phyloP scores from a whole-genome alignment of 1,140 invertebrate species.

The Bombus cullumanus region DNA sequence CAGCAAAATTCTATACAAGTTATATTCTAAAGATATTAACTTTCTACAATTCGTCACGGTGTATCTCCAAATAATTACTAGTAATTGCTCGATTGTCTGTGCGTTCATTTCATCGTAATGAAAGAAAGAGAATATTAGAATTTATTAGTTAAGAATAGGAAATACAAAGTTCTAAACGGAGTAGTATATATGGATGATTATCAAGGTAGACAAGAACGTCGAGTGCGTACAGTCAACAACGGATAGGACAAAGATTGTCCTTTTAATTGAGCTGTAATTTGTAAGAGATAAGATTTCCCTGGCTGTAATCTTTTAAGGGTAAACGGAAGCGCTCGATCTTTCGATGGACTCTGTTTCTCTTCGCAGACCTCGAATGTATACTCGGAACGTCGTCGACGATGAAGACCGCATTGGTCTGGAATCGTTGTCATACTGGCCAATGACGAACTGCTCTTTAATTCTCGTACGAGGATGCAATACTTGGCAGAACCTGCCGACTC shows the following conservation, averaged over 20 bases:
- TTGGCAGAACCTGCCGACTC: conserved; percentile 75
- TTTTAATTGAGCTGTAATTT: conserved; percentile 74
- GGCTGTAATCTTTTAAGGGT: conserved; percentile 74
- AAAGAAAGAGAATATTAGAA: neutral
- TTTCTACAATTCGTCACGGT: neutral
- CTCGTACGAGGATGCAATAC: conserved; percentile 76
- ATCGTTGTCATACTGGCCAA: conserved; percentile 67
- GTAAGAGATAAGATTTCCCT: conserved; percentile 74
- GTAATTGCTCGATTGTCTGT: neutral
- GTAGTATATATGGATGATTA: neutral
- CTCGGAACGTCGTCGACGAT: conserved; percentile 74
- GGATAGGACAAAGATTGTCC: conserved; percentile 76
- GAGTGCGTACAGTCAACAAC: conserved; percentile 70
- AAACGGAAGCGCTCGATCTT: conserved; percentile 71
- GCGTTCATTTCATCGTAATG: neutral
- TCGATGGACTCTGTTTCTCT: conserved; percentile 69
- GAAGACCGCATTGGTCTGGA: conserved; percentile 74
- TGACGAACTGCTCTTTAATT: conserved; percentile 65
- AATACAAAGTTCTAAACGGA: no score
- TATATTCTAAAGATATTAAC: neutral
- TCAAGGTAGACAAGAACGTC: conserved; percentile 64
- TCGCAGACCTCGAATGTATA: conserved; percentile 74
- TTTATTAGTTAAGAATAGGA: neutral
- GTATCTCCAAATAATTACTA: neutral
- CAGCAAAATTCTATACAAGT: neutral